Evolutionary conservation across 2,113 vertebrate genomes (phyloP).

Genomic region (Accipiter cooperii): DNA sequence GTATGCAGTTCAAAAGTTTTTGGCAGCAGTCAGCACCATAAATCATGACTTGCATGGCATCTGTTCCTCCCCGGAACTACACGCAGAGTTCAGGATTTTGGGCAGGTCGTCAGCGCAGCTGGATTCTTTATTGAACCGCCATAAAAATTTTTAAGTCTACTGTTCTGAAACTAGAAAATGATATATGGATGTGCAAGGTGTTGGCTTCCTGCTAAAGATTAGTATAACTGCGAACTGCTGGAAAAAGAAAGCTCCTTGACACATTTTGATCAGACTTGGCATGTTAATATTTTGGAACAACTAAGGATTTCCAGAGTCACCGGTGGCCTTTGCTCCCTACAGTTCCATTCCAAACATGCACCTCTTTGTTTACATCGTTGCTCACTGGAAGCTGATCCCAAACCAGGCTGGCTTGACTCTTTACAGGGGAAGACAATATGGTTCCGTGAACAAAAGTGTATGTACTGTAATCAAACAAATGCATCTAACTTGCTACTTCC

Average conservation of each 20-base stretch:
- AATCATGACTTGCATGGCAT: background rate
- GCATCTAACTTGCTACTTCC: background rate
- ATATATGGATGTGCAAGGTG: background rate
- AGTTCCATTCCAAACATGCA: background rate
- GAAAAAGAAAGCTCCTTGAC: background rate
- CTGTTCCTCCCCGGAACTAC: background rate
- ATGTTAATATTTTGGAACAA: background rate
- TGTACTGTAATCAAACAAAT: background rate
- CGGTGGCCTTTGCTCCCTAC: background rate
- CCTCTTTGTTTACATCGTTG: background rate
- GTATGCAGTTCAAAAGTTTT: background rate
- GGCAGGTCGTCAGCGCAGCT: background rate
- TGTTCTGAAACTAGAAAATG: background rate
- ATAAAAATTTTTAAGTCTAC: background rate
- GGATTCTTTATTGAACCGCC: background rate
- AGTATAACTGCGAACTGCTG: background rate
- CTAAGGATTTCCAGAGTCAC: background rate
- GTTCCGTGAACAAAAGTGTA: background rate
- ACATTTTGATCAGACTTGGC: background rate
- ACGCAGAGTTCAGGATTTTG: background rate
- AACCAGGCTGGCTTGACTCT: background rate
- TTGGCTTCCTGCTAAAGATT: background rate
- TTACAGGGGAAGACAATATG: background rate
- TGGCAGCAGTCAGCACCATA: conserved; percentile 10
- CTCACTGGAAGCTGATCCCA: background rate